Evolutionary conservation across 2,888 invertebrate genomes (phyloP).

Genomic region (Aspidiotus destructor): DNA sequence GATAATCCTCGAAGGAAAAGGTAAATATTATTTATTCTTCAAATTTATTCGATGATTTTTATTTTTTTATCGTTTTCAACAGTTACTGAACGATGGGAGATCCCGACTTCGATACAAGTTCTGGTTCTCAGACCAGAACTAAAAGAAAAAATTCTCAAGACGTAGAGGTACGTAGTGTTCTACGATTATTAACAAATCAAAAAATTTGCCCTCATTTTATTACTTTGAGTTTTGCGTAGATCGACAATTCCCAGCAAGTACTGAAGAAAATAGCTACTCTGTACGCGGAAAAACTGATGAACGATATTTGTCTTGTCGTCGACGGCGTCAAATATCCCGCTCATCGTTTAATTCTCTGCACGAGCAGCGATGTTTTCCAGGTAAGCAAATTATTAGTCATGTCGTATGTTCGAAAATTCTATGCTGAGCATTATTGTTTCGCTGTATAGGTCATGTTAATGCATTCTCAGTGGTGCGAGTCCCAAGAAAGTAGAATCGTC

Average conservation of each 20-base stretch:
- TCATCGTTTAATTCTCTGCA: conserved; percentile 82
- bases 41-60: too few species aligned
- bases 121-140: conserved; percentile 9
- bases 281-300: conserved; percentile 78
- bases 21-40: too few species aligned
- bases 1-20: too few species aligned
- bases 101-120: background rate
- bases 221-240: conserved; percentile 47
- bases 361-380: conserved; percentile 91
- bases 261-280: conserved; percentile 70
- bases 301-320: conserved; percentile 76
- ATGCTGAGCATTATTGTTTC: conserved; percentile 10
- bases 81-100: background rate
- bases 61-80: too few species aligned
- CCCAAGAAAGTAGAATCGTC: conserved; percentile 70
- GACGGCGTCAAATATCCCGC: conserved; percentile 73
- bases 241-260: conserved; percentile 75
- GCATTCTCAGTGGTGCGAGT: conserved; percentile 88
- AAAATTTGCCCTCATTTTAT: background rate
- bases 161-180: conserved; percentile 14
- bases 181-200: background rate
- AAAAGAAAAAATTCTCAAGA: conserved; percentile 27
- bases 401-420: background rate
- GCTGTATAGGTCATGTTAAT: conserved; percentile 77
- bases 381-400: conserved; percentile 44